phyloP scores from a whole-genome alignment of 2,888 invertebrate genomes.

The Aphidius colemani region DNA sequence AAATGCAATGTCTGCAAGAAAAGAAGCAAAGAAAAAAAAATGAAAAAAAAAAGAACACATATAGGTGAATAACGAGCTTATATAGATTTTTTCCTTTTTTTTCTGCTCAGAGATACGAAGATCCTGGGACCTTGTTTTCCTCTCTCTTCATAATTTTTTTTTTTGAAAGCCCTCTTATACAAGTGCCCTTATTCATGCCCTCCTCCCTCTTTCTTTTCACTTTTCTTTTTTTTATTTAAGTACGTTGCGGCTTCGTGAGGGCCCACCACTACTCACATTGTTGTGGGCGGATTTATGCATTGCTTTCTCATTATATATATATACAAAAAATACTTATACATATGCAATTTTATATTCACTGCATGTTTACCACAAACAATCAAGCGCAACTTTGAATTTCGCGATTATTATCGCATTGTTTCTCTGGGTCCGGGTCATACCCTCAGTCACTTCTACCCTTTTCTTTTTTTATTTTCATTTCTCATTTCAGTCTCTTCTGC shows the following conservation, averaged over 20 bases:
- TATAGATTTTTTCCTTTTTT: background rate
- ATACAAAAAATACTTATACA: too few species aligned
- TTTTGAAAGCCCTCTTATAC: background rate
- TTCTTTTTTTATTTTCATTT: too few species aligned
- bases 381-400: too few species aligned
- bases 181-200: background rate
- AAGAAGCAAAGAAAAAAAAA: background rate
- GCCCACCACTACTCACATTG: too few species aligned
- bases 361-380: too few species aligned
- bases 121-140: background rate
- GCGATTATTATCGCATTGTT: too few species aligned
- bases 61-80: slow-evolving; percentile 22
- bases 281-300: too few species aligned
- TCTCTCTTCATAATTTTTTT: background rate
- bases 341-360: too few species aligned
- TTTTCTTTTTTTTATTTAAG: background rate
- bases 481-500: too few species aligned
- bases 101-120: slow-evolving; percentile 24
- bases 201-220: background rate
- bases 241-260: background rate
- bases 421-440: too few species aligned
- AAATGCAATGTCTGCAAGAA: background rate
- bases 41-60: slow-evolving; percentile 3
- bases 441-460: too few species aligned
- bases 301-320: too few species aligned